Evolutionary conservation across 2,888 invertebrate genomes (phyloP), one percentile per base, ranked within the genome.

Genomic region (Lysandra bellargus): DNA sequence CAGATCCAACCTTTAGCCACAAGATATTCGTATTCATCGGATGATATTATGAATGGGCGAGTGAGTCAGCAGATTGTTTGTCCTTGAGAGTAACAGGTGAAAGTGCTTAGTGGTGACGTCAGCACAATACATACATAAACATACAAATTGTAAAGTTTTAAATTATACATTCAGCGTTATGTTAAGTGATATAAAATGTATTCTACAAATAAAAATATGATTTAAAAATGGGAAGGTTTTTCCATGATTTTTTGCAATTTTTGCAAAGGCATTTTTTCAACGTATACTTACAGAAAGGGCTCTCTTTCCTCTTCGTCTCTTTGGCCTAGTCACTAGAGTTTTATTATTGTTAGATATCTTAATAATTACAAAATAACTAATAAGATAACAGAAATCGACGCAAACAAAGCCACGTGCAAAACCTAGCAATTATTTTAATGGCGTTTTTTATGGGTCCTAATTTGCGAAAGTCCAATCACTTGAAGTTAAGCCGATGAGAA

Each of bases 61-160:
- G 30, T 64, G 64, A 64, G 64, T 64, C 64, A 64, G 64, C 64
- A 30, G 64, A 64, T 64, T 64, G 64, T 64, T 12, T 64, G 64
- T 64, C 64, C 64, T 30, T 64, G 64, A 64, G 64, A 64, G 64
- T 64, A 30, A 64, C 64, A 64, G 64, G 64, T 64, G 64, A 64
- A 64, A 64, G 64, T 6, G 14, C 23, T 0, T 2, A 61, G 7
- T 64, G 30, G 4, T 64, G 64, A 64, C 64, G 30, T 30, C 64
- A 64, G 23, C 64, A 30, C 0, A 4, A 23, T 30, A 60, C 5
- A 60, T 5, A 60, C 14, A 49, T 12, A 14, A 12, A 40, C 40
- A 14, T 53, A 53, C 9, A 53, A 14, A 14, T 14, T 4, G 53
- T 12, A 7, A 2, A 49, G 2, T 49, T 7, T 49, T 49, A 12